These are phyloP conservation scores for Druon quercuslanigerum DNA, from an alignment of 1,140 invertebrate genomes.

Conservation along the genomic window DNA sequence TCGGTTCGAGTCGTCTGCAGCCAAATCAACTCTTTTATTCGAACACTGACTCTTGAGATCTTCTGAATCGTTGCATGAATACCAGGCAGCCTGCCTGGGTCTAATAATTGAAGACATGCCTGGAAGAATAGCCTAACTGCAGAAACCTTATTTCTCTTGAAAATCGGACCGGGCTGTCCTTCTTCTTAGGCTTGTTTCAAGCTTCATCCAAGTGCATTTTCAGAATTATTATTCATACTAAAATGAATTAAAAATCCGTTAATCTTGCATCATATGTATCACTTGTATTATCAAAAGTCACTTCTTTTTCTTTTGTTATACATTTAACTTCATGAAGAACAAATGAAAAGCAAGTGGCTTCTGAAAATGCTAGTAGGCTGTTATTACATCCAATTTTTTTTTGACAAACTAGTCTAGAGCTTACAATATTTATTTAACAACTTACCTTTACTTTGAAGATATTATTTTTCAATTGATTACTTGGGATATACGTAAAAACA, in stretches of 20 bases:
- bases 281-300: too few relatives aligned
- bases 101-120: conserved; percentile 25
- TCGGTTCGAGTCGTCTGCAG: conserved; percentile 30
- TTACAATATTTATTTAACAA: too few relatives aligned
- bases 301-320: too few relatives aligned
- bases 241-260: neutral
- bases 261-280: too few relatives aligned
- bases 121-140: conserved; percentile 14
- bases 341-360: too few relatives aligned
- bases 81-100: neutral
- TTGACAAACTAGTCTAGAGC: too few relatives aligned
- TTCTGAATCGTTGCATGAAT: conserved; percentile 26
- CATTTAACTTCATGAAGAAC: too few relatives aligned
- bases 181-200: neutral
- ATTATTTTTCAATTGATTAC: too few relatives aligned
- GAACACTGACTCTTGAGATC: conserved; percentile 21
- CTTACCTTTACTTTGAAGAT: too few relatives aligned
- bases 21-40: conserved; percentile 39
- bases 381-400: too few relatives aligned
- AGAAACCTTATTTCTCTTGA: conserved; percentile 7
- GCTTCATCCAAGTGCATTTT: neutral
- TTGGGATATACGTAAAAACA: too few relatives aligned
- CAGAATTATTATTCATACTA: neutral
- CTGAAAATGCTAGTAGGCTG: too few relatives aligned
- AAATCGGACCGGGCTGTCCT: conserved; percentile 1